Conservation (phyloP, 2,797 vertebrate species). For the Leuciscus waleckii region DNA sequence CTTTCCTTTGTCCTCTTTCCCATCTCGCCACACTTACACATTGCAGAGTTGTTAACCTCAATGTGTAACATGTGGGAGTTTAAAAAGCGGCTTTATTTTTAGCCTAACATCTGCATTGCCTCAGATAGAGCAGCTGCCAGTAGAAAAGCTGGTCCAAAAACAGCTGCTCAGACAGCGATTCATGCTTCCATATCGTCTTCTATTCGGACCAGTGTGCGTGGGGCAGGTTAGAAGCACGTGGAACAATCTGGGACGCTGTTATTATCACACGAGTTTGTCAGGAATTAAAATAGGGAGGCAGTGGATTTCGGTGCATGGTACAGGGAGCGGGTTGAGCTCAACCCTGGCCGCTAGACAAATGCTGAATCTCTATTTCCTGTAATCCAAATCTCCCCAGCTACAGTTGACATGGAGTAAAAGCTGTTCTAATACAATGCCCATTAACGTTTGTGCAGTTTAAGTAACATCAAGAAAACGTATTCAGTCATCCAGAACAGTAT, state of each 20-base stretch:
- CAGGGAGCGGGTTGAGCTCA: constrained; percentile 3
- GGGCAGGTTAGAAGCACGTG: constrained; percentile 30
- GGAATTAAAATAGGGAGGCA: constrained; percentile 18
- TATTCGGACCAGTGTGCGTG: constrained; percentile 50
- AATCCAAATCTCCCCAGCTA: constrained; percentile 80
- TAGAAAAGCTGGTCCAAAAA: constrained; percentile 53
- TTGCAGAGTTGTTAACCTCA: constrained; percentile 46
- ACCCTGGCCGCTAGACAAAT: constrained; percentile 3
- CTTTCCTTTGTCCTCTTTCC: constrained; percentile 52
- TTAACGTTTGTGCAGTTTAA: constrained; percentile 64
- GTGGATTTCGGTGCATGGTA: constrained; percentile 7
- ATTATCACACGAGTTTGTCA: constrained; percentile 14
- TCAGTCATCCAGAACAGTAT: constrained; percentile 61
- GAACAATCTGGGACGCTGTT: background rate
- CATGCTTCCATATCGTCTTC: constrained; percentile 23
- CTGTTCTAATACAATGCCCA: constrained; percentile 52
- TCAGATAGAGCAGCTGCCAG: constrained; percentile 67
- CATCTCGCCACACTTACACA: constrained; percentile 46
- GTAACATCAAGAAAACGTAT: constrained; percentile 63
- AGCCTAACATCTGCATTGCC: constrained; percentile 69
- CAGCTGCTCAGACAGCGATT: constrained; percentile 63
- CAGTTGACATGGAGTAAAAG: constrained; percentile 62
- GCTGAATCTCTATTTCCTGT: constrained; percentile 31
- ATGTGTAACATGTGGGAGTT: constrained; percentile 56
- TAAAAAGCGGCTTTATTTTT: constrained; percentile 70